phyloP scores from a whole-genome alignment of 2,888 invertebrate species.

The Alentia gelatinosa region DNA sequence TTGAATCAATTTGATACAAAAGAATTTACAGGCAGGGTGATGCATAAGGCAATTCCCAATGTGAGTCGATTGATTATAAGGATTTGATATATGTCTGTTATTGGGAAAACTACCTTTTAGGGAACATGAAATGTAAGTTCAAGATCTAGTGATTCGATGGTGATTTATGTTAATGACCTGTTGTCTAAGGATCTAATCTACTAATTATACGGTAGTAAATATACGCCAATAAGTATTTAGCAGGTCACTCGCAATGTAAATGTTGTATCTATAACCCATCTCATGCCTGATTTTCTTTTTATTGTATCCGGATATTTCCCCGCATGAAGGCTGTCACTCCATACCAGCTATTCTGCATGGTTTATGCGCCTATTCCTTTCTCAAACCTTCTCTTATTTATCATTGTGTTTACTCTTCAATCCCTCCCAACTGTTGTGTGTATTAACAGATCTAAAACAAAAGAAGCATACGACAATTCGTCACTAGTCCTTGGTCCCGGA shows the following conservation, averaged over 20 bases:
- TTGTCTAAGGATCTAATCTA: too few species aligned
- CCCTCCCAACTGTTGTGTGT: neutral
- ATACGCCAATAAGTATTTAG: too few species aligned
- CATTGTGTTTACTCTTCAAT: neutral
- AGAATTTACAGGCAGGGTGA: too few species aligned
- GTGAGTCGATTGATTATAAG: too few species aligned
- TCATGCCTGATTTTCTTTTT: too few species aligned
- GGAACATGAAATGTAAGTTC: slow-evolving; percentile 3
- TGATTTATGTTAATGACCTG: too few species aligned
- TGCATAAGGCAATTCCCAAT: too few species aligned
- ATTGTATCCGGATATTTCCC: neutral
- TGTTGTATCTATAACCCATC: too few species aligned
- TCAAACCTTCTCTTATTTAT: neutral
- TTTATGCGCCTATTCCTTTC: neutral
- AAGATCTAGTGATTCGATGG: neutral
- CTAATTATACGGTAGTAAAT: too few species aligned
- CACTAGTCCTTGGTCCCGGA: neutral
- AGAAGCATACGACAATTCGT: neutral
- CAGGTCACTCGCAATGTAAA: too few species aligned
- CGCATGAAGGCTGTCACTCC: neutral
- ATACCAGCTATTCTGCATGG: neutral
- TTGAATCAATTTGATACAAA: too few species aligned
- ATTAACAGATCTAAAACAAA: neutral
- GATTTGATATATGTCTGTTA: too few species aligned
- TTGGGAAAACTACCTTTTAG: neutral